phyloP scores from a whole-genome alignment of 2,888 invertebrate genomes.

The Drosophila sordidapex region DNA sequence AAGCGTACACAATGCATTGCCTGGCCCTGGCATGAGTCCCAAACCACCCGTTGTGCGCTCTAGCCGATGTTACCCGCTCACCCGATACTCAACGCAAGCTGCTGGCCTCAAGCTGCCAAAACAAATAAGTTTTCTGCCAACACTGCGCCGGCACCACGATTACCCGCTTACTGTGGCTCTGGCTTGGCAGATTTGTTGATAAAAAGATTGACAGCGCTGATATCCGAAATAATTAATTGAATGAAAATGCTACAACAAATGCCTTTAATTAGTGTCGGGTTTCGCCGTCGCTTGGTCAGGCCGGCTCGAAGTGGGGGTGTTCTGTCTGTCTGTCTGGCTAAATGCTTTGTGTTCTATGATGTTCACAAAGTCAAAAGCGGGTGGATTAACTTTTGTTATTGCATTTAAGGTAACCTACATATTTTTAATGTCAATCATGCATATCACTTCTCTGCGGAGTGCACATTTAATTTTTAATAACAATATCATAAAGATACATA shows the following conservation, averaged over 20 bases:
- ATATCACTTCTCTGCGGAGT: neutral
- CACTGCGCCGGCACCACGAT: slow-evolving; percentile 18
- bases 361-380: slow-evolving; percentile 1
- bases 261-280: slow-evolving; percentile 81
- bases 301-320: slow-evolving; percentile 12
- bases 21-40: slow-evolving; percentile 11
- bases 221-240: slow-evolving; percentile 82
- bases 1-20: slow-evolving; percentile 37
- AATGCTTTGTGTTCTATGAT: slow-evolving; percentile 23
- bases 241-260: slow-evolving; percentile 78
- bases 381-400: slow-evolving; percentile 4
- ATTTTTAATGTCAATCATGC: neutral
- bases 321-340: slow-evolving; percentile 19
- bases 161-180: slow-evolving; percentile 29
- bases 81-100: slow-evolving; percentile 45
- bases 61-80: slow-evolving; percentile 27
- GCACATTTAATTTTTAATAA: neutral
- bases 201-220: slow-evolving; percentile 81
- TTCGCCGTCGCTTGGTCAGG: slow-evolving; percentile 47
- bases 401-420: neutral
- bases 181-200: slow-evolving; percentile 70
- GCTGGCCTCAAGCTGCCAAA: slow-evolving; percentile 58
- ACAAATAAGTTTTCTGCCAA: slow-evolving; percentile 53
- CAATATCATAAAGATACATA: neutral
- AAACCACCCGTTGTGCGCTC: slow-evolving; percentile 18